phyloP scores from a whole-genome alignment of 2,797 vertebrate species.

The Cyprinella venusta region DNA sequence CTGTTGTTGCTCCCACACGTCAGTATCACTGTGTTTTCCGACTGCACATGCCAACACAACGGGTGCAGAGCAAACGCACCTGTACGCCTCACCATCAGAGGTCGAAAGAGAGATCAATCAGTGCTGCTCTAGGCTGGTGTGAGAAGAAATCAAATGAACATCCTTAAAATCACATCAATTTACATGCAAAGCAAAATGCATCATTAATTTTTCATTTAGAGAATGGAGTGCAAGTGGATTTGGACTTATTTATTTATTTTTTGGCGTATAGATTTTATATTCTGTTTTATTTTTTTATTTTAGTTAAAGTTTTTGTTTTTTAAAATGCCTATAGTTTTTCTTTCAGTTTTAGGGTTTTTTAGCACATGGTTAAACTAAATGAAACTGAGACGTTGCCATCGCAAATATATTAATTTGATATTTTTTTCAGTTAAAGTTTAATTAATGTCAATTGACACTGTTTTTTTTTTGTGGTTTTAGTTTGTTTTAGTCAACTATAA shows the following conservation, averaged over 20 bases:
- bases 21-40: conserved; percentile 33
- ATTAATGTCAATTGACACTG: background rate
- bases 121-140: background rate
- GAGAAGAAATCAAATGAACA: background rate
- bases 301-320: background rate
- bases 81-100: conserved; percentile 3
- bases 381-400: no score
- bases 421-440: no score
- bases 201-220: background rate
- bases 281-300: background rate
- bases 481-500: background rate
- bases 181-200: background rate
- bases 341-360: background rate
- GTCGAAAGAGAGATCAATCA: conserved; percentile 9
- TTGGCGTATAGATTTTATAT: background rate
- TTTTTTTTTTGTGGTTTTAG: background rate
- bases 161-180: background rate
- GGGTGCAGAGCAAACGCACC: conserved; percentile 32
- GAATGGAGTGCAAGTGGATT: background rate
- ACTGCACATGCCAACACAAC: conserved; percentile 39
- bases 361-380: background rate
- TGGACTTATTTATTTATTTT: no score
- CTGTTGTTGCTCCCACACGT: conserved; percentile 34
- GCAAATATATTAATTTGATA: no score
- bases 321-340: background rate